phyloP scores from a whole-genome alignment of 2,797 vertebrate genomes.

The Rhabdophis nuchalis region DNA sequence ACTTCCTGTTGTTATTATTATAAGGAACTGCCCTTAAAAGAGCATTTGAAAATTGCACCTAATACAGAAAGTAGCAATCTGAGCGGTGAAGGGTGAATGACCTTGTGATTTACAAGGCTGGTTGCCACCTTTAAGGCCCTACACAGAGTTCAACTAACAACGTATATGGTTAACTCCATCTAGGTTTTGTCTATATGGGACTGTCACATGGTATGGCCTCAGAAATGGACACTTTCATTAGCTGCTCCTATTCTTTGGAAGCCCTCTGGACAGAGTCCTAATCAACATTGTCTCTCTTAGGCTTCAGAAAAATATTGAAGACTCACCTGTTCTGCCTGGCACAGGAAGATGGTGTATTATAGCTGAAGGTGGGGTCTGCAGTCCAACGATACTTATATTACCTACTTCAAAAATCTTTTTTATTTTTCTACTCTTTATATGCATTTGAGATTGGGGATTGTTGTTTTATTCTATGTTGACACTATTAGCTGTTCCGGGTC shows the following conservation, averaged over 20 bases:
- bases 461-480: background rate
- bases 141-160: background rate
- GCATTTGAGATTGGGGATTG: background rate
- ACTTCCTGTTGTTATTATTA: background rate
- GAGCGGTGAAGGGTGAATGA: background rate
- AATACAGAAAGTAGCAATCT: background rate
- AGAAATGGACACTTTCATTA: background rate
- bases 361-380: background rate
- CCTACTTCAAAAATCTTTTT: background rate
- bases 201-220: background rate
- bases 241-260: background rate
- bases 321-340: background rate
- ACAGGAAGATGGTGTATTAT: background rate
- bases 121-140: background rate
- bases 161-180: background rate
- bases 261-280: background rate
- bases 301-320: background rate
- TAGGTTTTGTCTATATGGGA: background rate
- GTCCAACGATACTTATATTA: background rate
- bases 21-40: background rate
- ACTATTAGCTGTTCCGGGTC: background rate
- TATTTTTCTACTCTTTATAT: background rate
- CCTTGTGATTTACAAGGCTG: background rate
- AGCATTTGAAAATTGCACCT: background rate
- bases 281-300: background rate